Evolutionary conservation across 2,888 invertebrate species (phyloP).

Genomic region (Lithophane ornitopus): DNA sequence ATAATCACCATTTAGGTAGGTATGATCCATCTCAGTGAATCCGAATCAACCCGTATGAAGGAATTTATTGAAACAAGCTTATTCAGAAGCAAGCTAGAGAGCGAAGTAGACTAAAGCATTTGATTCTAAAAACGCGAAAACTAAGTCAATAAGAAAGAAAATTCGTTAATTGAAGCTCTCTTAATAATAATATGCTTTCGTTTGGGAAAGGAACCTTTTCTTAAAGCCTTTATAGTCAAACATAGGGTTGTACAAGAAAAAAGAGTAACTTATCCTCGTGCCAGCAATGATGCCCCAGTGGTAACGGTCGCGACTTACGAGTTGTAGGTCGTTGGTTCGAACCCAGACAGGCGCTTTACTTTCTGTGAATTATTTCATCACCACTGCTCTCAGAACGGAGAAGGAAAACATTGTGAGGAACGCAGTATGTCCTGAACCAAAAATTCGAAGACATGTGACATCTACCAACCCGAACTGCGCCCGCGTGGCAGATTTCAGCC

Average conservation of each 20-base stretch:
- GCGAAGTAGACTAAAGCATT: too few species aligned
- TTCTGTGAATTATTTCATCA: too few species aligned
- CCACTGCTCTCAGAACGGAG: too few species aligned
- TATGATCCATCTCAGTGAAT: not conserved
- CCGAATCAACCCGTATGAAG: not conserved
- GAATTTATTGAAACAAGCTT: not conserved
- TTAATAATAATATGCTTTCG: conserved; percentile 4
- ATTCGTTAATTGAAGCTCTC: not conserved
- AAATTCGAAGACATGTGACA: too few species aligned
- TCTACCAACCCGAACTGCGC: too few species aligned
- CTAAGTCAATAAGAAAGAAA: not conserved
- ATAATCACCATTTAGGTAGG: not conserved
- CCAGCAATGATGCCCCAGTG: too few species aligned
- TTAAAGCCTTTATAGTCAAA: not conserved
- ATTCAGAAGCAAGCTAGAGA: not conserved
- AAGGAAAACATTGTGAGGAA: too few species aligned
- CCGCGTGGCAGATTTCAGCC: too few species aligned
- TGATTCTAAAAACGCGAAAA: not conserved
- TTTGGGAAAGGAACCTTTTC: not conserved
- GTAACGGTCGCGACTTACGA: too few species aligned
- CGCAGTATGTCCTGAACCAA: too few species aligned
- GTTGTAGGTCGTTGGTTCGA: too few species aligned
- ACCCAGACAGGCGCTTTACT: too few species aligned
- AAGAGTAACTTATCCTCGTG: not conserved
- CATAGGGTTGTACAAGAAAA: not conserved